Base-by-base conservation (phyloP, 2,113 vertebrate genomes). In the Cyprinodon brontotheroides region DNA sequence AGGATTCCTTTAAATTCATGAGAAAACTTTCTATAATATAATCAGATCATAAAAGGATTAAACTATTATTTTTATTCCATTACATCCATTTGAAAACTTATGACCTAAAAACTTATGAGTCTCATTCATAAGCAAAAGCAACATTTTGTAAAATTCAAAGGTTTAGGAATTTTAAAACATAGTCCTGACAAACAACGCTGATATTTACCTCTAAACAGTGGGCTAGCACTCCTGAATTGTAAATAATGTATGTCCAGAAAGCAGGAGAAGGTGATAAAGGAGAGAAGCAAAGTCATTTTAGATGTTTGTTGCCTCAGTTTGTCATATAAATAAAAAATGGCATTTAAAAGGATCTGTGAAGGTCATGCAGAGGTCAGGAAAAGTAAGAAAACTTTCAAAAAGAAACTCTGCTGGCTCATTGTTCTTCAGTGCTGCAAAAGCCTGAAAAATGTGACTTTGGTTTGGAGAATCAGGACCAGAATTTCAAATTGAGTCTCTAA, bases 271-370 rank as follows among this genome's bases (percentile, higher is more conserved):
- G 47, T 22, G 64, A 70, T 59, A 57, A 57, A 61, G 57, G 68
- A 45, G 60, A 65, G 50, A 39, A 59, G 14, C 45, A 43, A 71
- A 63, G 45, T n/a, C 20, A 67, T 72, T 72, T 63, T 57, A 76
- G 64, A 20, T 43, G 68, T 40, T 17, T 0, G 13, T 63, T 70
- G 61, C 39, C 48, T 61, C 48, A 29, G 68, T 77, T 75, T 69
- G 70, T 38, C 20, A 40, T 60, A 36, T 40, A 68, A 74, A 69
- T 60, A 9, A 79, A 65, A 67, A 75, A 75, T 67, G 72, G 41
- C 17, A n/a, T 11, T 74, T 59, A 39, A 47, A 43, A 61, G 12
- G 48, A 60, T 45, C 41, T 22, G 0, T 39, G 14, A 40, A 47
- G 66, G 67, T 40, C 47, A 20, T 4, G 14, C 29, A 37, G 37